Evolutionary conservation across 2,888 invertebrate species (phyloP), one percentile per base, ranked within the genome.

Genomic region (Agrotis puta): DNA sequence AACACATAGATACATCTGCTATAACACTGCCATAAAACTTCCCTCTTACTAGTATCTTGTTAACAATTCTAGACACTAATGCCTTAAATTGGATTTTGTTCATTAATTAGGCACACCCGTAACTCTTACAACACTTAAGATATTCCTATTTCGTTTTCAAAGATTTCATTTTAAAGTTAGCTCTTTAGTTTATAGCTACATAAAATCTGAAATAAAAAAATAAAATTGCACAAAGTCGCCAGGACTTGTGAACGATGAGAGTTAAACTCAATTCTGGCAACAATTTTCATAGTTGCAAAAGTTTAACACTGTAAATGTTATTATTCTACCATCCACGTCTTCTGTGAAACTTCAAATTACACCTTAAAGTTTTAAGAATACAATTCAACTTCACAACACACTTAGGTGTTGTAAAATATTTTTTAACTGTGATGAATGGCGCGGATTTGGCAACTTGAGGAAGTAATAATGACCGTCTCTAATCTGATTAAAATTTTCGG

Each of bases 231-330:
- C 24, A 67, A 74, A 77, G 84, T 83, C 83, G 80, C 80, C 75
- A 82, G 80, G 68, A 69, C 83, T 85, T 77, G 77, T 86, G 81
- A 84, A 85, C 83, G 83, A 84, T 81, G 89, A 87, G 88, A 88
- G 85, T 87, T 89, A 91, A 92, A 93, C 90, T 92, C 88, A 82
- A 92, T 91, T 92, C 87, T 85, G 88, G 85, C 88, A 91, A 93
- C 93, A 93, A 93, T 93, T 93, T 93, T 92, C 92, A 91, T 92
- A 92, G 92, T 92, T 89, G 89, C 86, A 84, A 91, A 92, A 93
- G 92, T 85, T 93, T 93, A 86, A 87, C 89, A 88, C 90, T 88
- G 89, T 88, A 90, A 92, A 92, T 90, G 91, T 88, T 89, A 89
- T 92, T 91, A 91, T 89, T 83, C 75, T 63, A 86, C 87, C 89